A percentile compares a stretch with the other conserved stretches of the same genome.
Evolutionary conservation across 1,140 invertebrate species (phyloP).

Genomic region (Fopius arisanus): DNA sequence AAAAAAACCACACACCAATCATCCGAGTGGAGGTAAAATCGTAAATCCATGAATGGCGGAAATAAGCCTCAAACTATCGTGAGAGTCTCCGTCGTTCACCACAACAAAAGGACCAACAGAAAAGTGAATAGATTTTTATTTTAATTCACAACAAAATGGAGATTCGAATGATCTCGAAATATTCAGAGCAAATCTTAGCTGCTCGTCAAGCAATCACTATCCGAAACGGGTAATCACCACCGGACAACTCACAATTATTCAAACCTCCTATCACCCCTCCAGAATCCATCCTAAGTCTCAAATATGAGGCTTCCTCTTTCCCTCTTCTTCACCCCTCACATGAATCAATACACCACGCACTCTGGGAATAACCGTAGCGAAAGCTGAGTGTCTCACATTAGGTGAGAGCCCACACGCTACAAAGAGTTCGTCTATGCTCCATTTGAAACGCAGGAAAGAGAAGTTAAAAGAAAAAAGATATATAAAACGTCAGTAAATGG

Average conservation of each 20-base stretch:
- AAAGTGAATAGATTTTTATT: neutral
- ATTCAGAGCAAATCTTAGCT: too few species aligned
- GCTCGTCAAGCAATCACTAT: neutral
- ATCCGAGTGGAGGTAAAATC: neutral
- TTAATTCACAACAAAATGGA: neutral
- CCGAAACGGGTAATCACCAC: neutral
- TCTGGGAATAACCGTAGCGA: neutral
- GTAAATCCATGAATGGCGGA: neutral
- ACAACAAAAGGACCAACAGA: neutral
- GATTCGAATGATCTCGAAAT: too few species aligned
- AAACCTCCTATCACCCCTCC: neutral
- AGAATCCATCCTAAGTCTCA: neutral
- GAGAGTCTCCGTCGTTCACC: neutral
- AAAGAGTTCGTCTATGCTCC: constrained; percentile 3
- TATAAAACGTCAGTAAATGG: constrained; percentile 2
- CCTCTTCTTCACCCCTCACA: neutral
- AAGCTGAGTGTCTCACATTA: constrained; percentile 18
- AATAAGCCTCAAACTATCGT: neutral
- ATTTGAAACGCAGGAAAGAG: constrained; percentile 5
- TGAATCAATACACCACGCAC: constrained; percentile 17
- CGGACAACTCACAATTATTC: neutral
- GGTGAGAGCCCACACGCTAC: neutral
- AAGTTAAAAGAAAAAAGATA: neutral
- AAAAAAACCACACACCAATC: neutral
- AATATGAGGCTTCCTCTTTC: constrained; percentile 4